Conservation (phyloP, 2,888 invertebrate genomes). For the Cosmia trapezina region DNA sequence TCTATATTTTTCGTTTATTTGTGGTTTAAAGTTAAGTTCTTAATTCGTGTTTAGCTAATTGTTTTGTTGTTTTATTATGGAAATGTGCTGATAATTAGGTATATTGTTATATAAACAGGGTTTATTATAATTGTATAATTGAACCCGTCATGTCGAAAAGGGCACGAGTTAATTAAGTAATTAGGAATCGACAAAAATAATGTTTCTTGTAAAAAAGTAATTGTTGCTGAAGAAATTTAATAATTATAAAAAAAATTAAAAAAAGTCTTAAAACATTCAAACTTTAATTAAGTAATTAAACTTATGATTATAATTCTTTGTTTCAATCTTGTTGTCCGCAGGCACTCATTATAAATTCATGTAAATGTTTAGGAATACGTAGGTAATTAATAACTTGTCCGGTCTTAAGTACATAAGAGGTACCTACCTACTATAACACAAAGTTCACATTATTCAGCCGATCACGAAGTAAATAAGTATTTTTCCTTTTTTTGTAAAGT, state of each 20-base stretch:
- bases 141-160: too few relatives aligned
- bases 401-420: too few relatives aligned
- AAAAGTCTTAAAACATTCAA: too few relatives aligned
- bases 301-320: neutral
- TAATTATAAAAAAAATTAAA: too few relatives aligned
- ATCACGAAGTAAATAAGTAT: neutral
- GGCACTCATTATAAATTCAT: neutral
- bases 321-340: too few relatives aligned
- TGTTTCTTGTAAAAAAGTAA: too few relatives aligned
- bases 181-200: too few relatives aligned
- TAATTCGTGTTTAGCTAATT: neutral
- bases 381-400: neutral
- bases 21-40: too few relatives aligned
- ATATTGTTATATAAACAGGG: neutral
- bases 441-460: neutral
- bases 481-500: neutral
- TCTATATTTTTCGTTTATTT: neutral
- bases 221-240: too few relatives aligned
- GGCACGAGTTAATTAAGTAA: too few relatives aligned
- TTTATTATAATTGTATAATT: neutral
- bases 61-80: neutral
- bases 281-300: neutral
- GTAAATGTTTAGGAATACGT: neutral
- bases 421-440: too few relatives aligned
- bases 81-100: neutral